phyloP scores from a whole-genome alignment of 2,113 vertebrate species.

The Entomyzon cyanotis region DNA sequence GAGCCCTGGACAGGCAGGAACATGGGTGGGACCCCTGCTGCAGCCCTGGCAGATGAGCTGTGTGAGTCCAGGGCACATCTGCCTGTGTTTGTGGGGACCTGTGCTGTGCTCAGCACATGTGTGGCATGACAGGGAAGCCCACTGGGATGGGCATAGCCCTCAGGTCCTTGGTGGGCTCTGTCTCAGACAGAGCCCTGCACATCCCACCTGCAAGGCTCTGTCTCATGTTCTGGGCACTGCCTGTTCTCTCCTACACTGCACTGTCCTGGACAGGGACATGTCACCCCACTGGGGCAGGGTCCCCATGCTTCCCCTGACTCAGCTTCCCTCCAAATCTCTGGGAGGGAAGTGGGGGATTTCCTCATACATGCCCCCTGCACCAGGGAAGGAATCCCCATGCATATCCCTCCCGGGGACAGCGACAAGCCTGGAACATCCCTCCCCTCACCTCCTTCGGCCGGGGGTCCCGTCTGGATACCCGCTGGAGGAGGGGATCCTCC shows the following conservation, averaged over 20 bases:
- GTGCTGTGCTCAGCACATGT: fast-evolving
- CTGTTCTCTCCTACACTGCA: background rate
- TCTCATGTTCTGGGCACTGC: background rate
- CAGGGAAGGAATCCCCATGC: background rate
- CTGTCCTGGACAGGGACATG: fast-evolving
- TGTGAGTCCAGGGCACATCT: background rate
- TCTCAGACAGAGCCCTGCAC: background rate
- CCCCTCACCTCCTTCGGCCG: too few relatives aligned
- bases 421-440: background rate
- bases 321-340: background rate
- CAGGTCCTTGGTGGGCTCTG: fast-evolving
- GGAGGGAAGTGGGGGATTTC: fast-evolving
- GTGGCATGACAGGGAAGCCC: fast-evolving
- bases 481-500: background rate
- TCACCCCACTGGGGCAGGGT: background rate
- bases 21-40: fast-evolving
- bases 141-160: background rate
- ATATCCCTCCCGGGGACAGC: fast-evolving
- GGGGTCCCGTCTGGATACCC: fast-evolving
- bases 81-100: fast-evolving
- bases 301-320: too few relatives aligned
- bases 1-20: background rate
- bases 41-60: background rate
- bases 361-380: fast-evolving
- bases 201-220: background rate